Evolutionary conservation across 2,113 vertebrate species (phyloP), one percentile per base, ranked within the genome.

Genomic region (Pycnonotus jocosus): DNA sequence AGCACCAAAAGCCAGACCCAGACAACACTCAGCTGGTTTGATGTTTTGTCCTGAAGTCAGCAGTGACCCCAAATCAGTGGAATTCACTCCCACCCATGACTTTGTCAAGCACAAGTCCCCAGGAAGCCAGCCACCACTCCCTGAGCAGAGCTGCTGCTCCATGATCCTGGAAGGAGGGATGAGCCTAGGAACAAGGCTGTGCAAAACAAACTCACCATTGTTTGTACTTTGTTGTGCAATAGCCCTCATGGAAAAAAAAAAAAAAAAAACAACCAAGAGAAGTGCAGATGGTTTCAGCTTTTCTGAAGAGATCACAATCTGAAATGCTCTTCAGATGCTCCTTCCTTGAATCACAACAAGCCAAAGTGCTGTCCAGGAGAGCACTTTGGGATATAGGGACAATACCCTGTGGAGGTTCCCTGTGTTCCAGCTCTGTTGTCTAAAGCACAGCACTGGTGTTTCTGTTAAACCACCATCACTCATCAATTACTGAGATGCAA

Each of bases 281-380:
- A 79, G 18, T 42, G 38, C 66, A 97, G 86, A 86, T 76, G 84
- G 64, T 48, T 91, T 79, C 61, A 65, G 61, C 45, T 94, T 74
- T 81, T 78, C 71, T 44, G 57, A 78, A 79, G 45, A 84, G 86
- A 91, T 87, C 31, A 48, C 33, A 73, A 85, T 56, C 73, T 89
- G 44, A 86, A 83, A 56, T 20, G 48, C 23, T 81, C 65, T 53
- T 74, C 77, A 86, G 38, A 72, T 37, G 37, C 42, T 84, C 33
- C 44, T 76, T 89, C 48, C 58, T 14, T 53, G 23, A 79, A 35
- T 47, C 31, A 81, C 40, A 91, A 11, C 8, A 81, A 74, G 35
- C 31, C 47, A 23, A 60, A 24, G 15, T 15, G 35, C 21, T 60
- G 33, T 60, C 31, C 15, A 2, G 16, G 28, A 53, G 16, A 53